Base-by-base conservation (phyloP, 2,113 vertebrate genomes). In the Oenanthe oenanthe region DNA sequence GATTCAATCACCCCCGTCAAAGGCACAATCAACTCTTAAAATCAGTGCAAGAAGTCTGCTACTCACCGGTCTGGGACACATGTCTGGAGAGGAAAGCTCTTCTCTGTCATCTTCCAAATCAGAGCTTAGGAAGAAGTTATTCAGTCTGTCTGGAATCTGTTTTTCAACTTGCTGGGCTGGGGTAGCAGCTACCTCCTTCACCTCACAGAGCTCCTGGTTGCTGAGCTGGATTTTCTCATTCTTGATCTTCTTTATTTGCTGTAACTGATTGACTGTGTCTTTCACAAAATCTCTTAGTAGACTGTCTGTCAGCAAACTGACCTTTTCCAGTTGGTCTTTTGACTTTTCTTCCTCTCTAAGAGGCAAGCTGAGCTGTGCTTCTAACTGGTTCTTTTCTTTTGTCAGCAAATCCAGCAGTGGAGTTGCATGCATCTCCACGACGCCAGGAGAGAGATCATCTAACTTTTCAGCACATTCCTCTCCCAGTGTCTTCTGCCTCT, bases 11-110 rank as follows among this genome's bases (percentile, higher is more conserved):
- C 21, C 25, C 56, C 43, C 86, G 43, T 24, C 85, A 82, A 86
- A 22, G 45, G 56, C 90, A 89, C 22, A 60, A 88, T 9, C 12
- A 13, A 14, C 57, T 80, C 90, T 58, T 65, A 79, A 95, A 74
- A 91, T 43, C 17, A 72, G 61, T 20, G 16, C 40, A 53, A 91
- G 48, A 38, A 13, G 66, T 70, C 66, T 88, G 79, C 42, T 93
- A 99, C 99, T 99, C 89, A 99, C 99, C 17, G 98, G 98, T 97
- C 98, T 98, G 94, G 98, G 98, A 92, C 98, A 99, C 93, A 99
- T 97, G 58, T 99, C 99, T 85, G 99, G 99, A 91, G 99, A 99
- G n/a, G 98, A 99, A 88, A 98, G 96, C 72, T 99, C 99, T 94
- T 99, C 99, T 95, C 98, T 98, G 81, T 99, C 98, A 76, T 98